phyloP scores from a whole-genome alignment of 2,888 invertebrate genomes.

The Stictocephala bisonia region DNA sequence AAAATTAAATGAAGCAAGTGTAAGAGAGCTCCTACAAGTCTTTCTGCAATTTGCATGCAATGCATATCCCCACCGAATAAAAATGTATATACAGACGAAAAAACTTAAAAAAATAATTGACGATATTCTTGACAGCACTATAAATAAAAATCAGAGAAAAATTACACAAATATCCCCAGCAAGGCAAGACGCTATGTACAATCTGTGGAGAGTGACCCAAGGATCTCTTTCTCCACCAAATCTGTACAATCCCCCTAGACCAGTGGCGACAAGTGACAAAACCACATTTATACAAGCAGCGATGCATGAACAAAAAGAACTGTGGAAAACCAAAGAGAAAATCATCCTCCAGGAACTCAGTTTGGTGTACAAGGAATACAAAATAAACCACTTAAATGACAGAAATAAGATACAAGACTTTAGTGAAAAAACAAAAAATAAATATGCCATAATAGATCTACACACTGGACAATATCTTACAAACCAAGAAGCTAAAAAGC shows the following conservation, averaged over 20 bases:
- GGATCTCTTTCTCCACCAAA: constrained; percentile 2
- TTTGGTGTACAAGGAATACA: not conserved
- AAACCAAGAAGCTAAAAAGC: not conserved
- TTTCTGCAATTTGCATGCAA: constrained; percentile 20
- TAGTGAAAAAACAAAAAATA: not conserved
- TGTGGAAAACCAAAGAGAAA: constrained; percentile 22
- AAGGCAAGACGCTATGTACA: constrained; percentile 1
- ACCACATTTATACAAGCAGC: not conserved
- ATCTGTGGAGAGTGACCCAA: not conserved
- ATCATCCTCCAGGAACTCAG: constrained; percentile 16
- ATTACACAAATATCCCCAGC: not conserved
- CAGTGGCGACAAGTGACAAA: not conserved
- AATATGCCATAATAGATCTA: constrained; percentile 11
- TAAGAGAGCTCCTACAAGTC: constrained; percentile 26
- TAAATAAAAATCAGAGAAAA: not conserved
- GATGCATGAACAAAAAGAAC: constrained; percentile 25
- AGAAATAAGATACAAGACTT: not conserved
- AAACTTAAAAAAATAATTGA: constrained; percentile 21
- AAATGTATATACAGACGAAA: not conserved
- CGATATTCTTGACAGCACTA: not conserved
- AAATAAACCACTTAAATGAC: not conserved
- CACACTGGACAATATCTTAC: constrained; percentile 4
- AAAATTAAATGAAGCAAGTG: constrained; percentile 6
- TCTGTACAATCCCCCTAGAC: not conserved
- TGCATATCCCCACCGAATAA: constrained; percentile 15